These are phyloP conservation scores for Danaus plexippus DNA, from an alignment of 1,140 invertebrate genomes.

Conservation along the genomic window DNA sequence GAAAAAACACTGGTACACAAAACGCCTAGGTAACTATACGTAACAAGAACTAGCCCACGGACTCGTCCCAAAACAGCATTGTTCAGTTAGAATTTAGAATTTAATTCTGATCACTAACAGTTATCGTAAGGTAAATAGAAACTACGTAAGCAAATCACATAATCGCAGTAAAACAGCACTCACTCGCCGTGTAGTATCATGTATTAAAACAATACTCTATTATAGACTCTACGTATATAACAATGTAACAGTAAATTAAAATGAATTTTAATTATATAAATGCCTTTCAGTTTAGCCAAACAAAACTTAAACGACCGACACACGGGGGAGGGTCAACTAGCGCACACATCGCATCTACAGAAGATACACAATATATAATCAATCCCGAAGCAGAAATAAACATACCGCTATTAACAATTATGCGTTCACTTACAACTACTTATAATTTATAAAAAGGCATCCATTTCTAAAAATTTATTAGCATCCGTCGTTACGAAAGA, in stretches of 20 bases:
- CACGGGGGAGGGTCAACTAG: conserved; percentile 9
- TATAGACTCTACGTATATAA: conserved; percentile 27
- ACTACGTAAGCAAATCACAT: conserved; percentile 4
- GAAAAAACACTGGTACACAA: too few relatives aligned
- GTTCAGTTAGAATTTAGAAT: too few relatives aligned
- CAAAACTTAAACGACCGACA: conserved; percentile 28
- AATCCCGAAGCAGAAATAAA: conserved; percentile 33
- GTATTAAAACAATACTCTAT: conserved; percentile 25
- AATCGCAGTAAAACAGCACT: conserved; percentile 14
- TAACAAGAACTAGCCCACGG: too few relatives aligned
- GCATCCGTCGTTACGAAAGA: conserved; percentile 35
- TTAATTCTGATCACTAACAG: background rate
- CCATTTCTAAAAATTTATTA: conserved; percentile 50
- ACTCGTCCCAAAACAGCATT: too few relatives aligned
- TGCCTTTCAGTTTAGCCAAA: conserved; percentile 31
- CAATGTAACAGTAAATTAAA: conserved; percentile 35
- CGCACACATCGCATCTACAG: conserved; percentile 28
- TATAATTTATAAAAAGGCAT: conserved; percentile 66
- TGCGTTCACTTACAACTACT: conserved; percentile 59
- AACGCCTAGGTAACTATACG: too few relatives aligned
- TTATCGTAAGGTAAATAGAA: conserved; percentile 3
- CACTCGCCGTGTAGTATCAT: conserved; percentile 16
- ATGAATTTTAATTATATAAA: conserved; percentile 35
- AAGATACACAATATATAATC: conserved; percentile 29
- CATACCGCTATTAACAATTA: conserved; percentile 55